These are phyloP conservation scores for Hestina assimilis DNA, from an alignment of 1,140 invertebrate species.

Conservation along the genomic window DNA sequence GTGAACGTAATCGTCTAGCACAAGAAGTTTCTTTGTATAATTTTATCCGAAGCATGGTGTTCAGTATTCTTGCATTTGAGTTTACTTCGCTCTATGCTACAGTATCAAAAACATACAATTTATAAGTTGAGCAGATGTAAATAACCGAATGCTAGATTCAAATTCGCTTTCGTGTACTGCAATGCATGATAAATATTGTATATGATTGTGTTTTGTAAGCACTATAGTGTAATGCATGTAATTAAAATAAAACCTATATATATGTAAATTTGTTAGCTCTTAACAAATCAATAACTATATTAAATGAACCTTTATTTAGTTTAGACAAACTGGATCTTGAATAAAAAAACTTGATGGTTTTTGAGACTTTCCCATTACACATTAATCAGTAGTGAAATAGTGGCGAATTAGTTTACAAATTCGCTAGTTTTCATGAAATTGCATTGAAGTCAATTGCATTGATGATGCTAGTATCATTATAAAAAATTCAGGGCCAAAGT, in stretches of 20 bases:
- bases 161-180: constrained; percentile 34
- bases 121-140: constrained; percentile 6
- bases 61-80: constrained; percentile 8
- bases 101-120: background rate
- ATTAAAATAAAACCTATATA: background rate
- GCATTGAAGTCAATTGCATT: constrained; percentile 9
- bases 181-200: constrained; percentile 29
- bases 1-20: constrained; percentile 26
- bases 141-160: background rate
- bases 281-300: background rate
- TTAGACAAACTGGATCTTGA: constrained; percentile 7
- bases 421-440: constrained; percentile 26
- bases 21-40: constrained; percentile 13
- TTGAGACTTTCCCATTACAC: constrained; percentile 10
- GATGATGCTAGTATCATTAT: constrained; percentile 19
- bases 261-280: background rate
- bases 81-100: constrained; percentile 17
- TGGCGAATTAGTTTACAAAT: constrained; percentile 19
- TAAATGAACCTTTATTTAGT: constrained; percentile 5
- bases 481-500: background rate
- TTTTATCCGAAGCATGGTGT: constrained; percentile 21
- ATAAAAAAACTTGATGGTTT: constrained; percentile 10
- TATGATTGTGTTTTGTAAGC: constrained; percentile 10
- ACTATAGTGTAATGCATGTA: constrained; percentile 10
- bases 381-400: constrained; percentile 13